Evolutionary conservation across 2,113 vertebrate species (phyloP), one percentile per base, ranked within the genome.

Genomic region (Bucco capensis): DNA sequence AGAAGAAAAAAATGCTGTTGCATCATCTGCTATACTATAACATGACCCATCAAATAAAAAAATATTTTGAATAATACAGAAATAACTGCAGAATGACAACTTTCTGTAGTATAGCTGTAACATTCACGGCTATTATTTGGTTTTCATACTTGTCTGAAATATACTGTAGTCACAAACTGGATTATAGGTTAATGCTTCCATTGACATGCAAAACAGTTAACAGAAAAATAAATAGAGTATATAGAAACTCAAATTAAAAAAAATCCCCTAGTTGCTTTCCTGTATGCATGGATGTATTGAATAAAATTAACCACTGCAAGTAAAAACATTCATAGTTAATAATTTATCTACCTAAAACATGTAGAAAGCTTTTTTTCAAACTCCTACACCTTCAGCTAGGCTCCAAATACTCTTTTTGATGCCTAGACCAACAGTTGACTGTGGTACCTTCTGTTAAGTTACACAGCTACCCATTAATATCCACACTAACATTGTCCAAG

Each of bases 101-200:
- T 67, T 57, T 28, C 53, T 61, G 18, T n/a, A 62, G 38, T 47
- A 58, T 22, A 92, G 30, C 30, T 66, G 27, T 13, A 79, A 65
- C 10, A 46, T 82, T 79, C 64, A 83, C 4, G 3, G 6, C 11
- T 33, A 19, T 22, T 73, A 54, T 58, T 53, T 47, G 4, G n/a
- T 95, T 83, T 89, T 88, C 67, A 66, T 22, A 85, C 13, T 87
- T 89, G 69, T 69, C 37, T 79, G 40, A 82, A 91, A 92, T 65
- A 86, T 21, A 69, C 18, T 73, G 11, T 50, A 83, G 51, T 53
- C 60, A 85, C 14, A 83, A 79, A 85, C 19, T 57, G 18, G n/a
- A 62, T 64, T 94, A 85, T 24, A 77, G 77, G 81, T 74, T 44
- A 70, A 12, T 57, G 46, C 10, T 53, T 85, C 56, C 38, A 76